A percentile compares a stretch with the other conserved stretches of the same genome.
Evolutionary conservation across 2,888 invertebrate genomes (phyloP).

Genomic region (Rhingia campestris): DNA sequence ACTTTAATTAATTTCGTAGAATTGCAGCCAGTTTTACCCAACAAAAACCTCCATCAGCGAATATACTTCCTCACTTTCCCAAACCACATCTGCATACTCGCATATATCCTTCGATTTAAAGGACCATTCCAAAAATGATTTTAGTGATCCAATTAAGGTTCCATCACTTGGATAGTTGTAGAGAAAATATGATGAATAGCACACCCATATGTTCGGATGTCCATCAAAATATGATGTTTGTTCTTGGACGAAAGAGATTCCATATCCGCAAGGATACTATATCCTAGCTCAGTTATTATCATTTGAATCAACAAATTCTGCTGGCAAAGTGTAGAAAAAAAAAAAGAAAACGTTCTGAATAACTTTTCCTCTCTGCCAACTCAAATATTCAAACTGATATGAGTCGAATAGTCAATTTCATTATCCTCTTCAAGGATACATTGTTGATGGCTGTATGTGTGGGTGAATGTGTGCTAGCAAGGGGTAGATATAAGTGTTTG

Average conservation of each 20-base stretch:
- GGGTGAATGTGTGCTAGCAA: not conserved
- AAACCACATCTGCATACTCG: too few species aligned
- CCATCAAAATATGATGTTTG: constrained; percentile 32
- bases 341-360: constrained; percentile 11
- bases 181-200: too few species aligned
- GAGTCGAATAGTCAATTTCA: constrained; percentile 72
- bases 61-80: too few species aligned
- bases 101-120: too few species aligned
- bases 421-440: constrained; percentile 61
- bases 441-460: constrained; percentile 6
- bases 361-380: constrained; percentile 12
- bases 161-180: not conserved
- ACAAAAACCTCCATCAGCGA: too few species aligned
- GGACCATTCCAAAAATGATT: too few species aligned
- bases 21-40: too few species aligned
- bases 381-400: constrained; percentile 61
- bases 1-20: too few species aligned
- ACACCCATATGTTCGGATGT: constrained; percentile 6
- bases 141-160: too few species aligned
- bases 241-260: constrained; percentile 22
- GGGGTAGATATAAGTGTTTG: constrained; percentile 50
- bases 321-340: not conserved
- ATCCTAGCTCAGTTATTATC: constrained; percentile 21
- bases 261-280: not conserved
- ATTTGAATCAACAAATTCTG: constrained; percentile 48